Base-by-base conservation (phyloP, 1,140 invertebrate species). In the Patella vulgata region DNA sequence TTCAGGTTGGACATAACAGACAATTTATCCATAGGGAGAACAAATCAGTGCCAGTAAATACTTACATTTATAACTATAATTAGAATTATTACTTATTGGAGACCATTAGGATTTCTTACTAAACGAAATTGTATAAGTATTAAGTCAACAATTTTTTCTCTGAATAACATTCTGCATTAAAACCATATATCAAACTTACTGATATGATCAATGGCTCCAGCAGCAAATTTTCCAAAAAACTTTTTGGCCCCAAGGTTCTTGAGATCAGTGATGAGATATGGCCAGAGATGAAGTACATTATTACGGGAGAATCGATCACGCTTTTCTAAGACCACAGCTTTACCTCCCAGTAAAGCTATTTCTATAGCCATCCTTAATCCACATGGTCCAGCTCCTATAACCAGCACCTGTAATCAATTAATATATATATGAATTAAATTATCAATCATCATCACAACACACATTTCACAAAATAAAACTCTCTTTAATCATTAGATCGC, bases 161-260 rank as follows among this genome's bases (percentile, higher is more conserved):
- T n/a, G n/a, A n/a, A n/a, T n/a, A n/a, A n/a, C n/a, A n/a, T n/a
- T n/a, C n/a, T n/a, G n/a, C n/a, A n/a, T n/a, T n/a, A n/a, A n/a
- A n/a, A n/a, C n/a, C n/a, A n/a, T n/a, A n/a, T n/a, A n/a, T n/a
- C n/a, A n/a, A 8, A 79, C 87, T 87, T 81, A 87, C 96, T 97
- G 71, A 99, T 99, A 84, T 99, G 96, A 85, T 99, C 96, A 64
- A 99, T 98, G 53, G 95, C 91, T 40, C 97, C 97, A 1, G 96
- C 96, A 87, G 97, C 99, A 84, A 99, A 99, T 86, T 99, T 98
- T 11, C 96, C 96, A 84, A 96, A 98, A 85, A 99, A 99, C 79
- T 98, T 97, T 83, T 99, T 99, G 40, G 96, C 97, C 17, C 96
- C 97, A 4, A 99, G 88, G 60, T 90, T 91, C 52, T 93, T 89